Evolutionary conservation across 2,888 invertebrate genomes (phyloP).

Genomic region (Ariolimax columbianus): DNA sequence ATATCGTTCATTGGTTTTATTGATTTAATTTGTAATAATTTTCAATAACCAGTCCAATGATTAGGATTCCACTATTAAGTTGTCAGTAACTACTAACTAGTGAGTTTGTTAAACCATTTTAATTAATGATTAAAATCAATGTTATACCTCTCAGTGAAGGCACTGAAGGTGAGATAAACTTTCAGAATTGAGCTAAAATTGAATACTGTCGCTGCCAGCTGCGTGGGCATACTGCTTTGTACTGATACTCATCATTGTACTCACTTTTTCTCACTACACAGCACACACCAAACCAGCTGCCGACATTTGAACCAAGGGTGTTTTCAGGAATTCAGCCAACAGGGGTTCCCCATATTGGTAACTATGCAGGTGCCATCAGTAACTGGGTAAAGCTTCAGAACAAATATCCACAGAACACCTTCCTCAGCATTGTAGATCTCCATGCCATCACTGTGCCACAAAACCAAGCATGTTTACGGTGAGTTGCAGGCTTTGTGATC

Average conservation of each 20-base stretch:
- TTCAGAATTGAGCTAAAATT: background rate
- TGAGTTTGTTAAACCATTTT: too few species aligned
- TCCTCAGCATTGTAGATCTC: constrained; percentile 91
- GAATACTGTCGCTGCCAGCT: too few species aligned
- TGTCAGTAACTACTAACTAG: too few species aligned
- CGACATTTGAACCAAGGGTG: constrained; percentile 77
- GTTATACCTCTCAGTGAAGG: background rate
- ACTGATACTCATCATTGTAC: background rate
- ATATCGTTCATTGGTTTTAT: too few species aligned
- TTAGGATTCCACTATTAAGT: too few species aligned
- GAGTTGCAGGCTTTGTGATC: too few species aligned
- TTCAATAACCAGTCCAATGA: too few species aligned
- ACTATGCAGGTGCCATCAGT: constrained; percentile 95
- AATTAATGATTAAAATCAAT: too few species aligned
- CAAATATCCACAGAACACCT: constrained; percentile 83
- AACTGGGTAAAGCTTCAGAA: constrained; percentile 92
- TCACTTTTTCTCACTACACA: background rate
- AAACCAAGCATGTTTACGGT: constrained; percentile 76
- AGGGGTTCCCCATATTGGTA: constrained; percentile 94
- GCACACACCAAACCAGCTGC: constrained; percentile 42
- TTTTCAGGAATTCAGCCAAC: constrained; percentile 98
- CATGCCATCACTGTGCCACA: constrained; percentile 93
- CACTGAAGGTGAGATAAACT: background rate
- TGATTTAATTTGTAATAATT: too few species aligned
- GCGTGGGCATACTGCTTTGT: background rate